Base-by-base conservation (phyloP, 2,888 invertebrate genomes). In the Meiosimyza platycephala region DNA sequence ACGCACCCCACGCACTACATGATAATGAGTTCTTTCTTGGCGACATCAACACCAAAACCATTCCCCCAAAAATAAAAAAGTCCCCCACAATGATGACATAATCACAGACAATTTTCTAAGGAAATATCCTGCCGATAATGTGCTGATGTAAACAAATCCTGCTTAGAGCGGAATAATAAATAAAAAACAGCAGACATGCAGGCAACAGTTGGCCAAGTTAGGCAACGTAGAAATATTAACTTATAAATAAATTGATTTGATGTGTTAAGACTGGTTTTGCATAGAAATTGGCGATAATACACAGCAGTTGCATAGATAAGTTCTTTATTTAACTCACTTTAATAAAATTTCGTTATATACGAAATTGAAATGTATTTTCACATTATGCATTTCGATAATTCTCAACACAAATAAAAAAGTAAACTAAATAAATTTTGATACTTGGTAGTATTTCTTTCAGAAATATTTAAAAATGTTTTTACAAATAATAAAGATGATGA, bases 141-240 rank as follows among this genome's bases (percentile, higher is more conserved):
- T 64, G 64, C 51, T 64, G 64, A 48, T 64, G 51, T 64, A 50
- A 64, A 51, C 51, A 64, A 64, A 33, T 22, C 60, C 47, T 40
- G 50, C 50, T 16, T 6, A 5, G 18, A 51, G 51, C 50, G 15
- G 2, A 28, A 28, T 62, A 40, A 13, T 18, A 51, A 50, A 18
- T 18, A 22, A 51, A 40, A 6, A 1, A 18, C 15, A 16, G 64
- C 64, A 64, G 64, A 64, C 64, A 64, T 3, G 12, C 16, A 50
- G 64, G 64, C 64, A 64, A 64, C 64, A 64, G 51, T 64, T 64
- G 64, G 50, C 51, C 50, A 51, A 18, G 51, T 64, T 40, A 28
- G 28, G 40, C 40, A 62, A n/a, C n/a, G n/a, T n/a, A n/a, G n/a
- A n/a, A n/a, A 33, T n/a, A 33, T 40, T 60, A 60, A 47, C n/a